Evolutionary conservation across 1,140 invertebrate species (phyloP).

Genomic region (Danaus plexippus): DNA sequence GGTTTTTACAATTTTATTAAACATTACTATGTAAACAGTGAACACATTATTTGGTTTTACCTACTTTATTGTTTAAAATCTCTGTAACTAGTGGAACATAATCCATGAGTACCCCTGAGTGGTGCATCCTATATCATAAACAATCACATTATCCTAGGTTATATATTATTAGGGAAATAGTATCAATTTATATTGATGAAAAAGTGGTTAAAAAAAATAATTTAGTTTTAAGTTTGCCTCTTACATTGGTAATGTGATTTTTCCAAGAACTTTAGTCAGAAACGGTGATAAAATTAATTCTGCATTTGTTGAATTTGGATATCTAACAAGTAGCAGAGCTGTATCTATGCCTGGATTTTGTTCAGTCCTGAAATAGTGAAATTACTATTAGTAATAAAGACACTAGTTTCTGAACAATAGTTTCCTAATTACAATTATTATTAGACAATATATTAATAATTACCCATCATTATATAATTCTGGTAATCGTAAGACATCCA

Average conservation of each 20-base stretch:
- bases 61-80: slow-evolving; percentile 70
- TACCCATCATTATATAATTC: slow-evolving; percentile 65
- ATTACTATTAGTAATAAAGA: too few relatives aligned
- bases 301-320: slow-evolving; percentile 64
- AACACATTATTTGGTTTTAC: slow-evolving; percentile 7
- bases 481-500: slow-evolving; percentile 56
- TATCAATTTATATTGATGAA: too few relatives aligned
- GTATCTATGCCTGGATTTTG: slow-evolving; percentile 66
- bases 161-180: not conserved
- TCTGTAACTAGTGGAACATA: slow-evolving; percentile 73
- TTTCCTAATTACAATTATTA: not conserved
- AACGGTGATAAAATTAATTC: slow-evolving; percentile 65
- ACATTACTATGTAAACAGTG: not conserved
- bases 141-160: not conserved
- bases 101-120: slow-evolving; percentile 65
- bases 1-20: not conserved
- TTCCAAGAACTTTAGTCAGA: slow-evolving; percentile 58
- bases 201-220: too few relatives aligned
- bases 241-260: slow-evolving; percentile 61
- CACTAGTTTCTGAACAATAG: too few relatives aligned
- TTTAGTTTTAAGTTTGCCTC: slow-evolving; percentile 21
- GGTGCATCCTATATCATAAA: slow-evolving; percentile 48
- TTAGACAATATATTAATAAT: slow-evolving; percentile 2
- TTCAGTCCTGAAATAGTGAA: slow-evolving; percentile 41
- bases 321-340: slow-evolving; percentile 59